These are phyloP conservation scores for Paracanthobrama guichenoti DNA, from an alignment of 2,113 vertebrate genomes.

Conservation along the genomic window DNA sequence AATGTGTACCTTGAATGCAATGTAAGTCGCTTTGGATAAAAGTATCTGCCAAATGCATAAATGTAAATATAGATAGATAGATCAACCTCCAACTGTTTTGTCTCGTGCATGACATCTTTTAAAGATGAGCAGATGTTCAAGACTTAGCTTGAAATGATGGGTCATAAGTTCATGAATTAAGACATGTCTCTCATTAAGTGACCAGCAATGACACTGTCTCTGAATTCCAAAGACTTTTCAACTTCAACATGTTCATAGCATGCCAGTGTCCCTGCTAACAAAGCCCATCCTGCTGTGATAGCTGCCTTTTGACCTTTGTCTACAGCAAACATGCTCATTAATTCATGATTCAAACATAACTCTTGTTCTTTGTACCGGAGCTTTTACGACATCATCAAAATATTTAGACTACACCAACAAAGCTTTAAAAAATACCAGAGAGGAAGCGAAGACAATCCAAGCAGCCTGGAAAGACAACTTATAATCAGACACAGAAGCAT, in stretches of 20 bases:
- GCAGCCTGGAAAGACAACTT: not conserved
- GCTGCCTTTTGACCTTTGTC: slow-evolving; percentile 24
- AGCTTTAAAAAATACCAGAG: slow-evolving; percentile 2
- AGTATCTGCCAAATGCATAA: too few relatives aligned
- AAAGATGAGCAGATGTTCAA: not conserved
- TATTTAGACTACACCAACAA: not conserved
- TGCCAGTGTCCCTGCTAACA: not conserved
- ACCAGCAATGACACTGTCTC: not conserved
- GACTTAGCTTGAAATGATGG: not conserved
- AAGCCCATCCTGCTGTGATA: not conserved
- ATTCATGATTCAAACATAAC: not conserved
- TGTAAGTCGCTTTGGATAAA: too few relatives aligned
- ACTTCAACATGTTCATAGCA: not conserved
- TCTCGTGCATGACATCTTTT: not conserved
- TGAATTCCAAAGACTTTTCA: not conserved
- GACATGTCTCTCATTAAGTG: not conserved
- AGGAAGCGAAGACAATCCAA: slow-evolving; percentile 22
- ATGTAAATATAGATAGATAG: too few relatives aligned
- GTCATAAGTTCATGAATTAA: not conserved
- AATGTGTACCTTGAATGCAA: too few relatives aligned
- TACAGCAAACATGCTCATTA: not conserved
- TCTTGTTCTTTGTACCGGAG: not conserved
- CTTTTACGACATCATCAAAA: not conserved
- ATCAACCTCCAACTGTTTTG: not conserved
- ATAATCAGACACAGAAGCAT: not conserved